Base-by-base conservation (phyloP, 1,140 invertebrate species). In the Antheraea pernyi region DNA sequence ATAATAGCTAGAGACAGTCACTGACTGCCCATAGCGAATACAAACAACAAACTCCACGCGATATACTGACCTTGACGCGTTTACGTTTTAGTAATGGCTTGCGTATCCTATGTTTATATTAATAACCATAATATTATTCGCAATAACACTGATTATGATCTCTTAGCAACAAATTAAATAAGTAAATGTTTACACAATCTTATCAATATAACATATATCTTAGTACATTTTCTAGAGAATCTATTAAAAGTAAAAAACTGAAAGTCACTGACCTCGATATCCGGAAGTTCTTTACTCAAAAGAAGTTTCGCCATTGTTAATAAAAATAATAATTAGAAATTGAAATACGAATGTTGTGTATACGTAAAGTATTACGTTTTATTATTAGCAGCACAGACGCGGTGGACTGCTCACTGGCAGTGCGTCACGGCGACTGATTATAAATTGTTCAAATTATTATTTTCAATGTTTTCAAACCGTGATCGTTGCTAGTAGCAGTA, bases 221-320 rank as follows among this genome's bases (percentile, higher is more conserved):
- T 42, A 7, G 8, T 53, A 5, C 16, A 53, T 53, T 0, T 16
- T 53, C 7, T 64, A 7, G 22, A 30, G 22, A 2, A 30, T 42
- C 0, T 18, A 39, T 64, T 9, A 62, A 30, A 16, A 59, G 64
- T 70, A 61, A 2, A 65, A 63, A 69, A 67, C 3, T 65, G 39
- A 58, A 30, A 30, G 22, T 64, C 48, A 92, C 93, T 93, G 81
- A 95, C 95, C 93, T 96, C 95, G 71, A 96, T 96, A 84, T 96
- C 95, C 19, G 95, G 94, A 42, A 95, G 75, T 76, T 96, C 95
- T 84, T 93, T 94, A 80, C 94, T 95, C 42, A 96, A 75, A 30
- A 93, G 76, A 67, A 86, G 79, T 71, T 92, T 93, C 59, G 92
- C 80, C 91, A 92, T 91, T 70, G 77, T 82, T 64, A 22, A 72